Evolutionary conservation across 2,888 invertebrate genomes (phyloP), one percentile per base, ranked within the genome.

Genomic region (Limulus polyphemus): DNA sequence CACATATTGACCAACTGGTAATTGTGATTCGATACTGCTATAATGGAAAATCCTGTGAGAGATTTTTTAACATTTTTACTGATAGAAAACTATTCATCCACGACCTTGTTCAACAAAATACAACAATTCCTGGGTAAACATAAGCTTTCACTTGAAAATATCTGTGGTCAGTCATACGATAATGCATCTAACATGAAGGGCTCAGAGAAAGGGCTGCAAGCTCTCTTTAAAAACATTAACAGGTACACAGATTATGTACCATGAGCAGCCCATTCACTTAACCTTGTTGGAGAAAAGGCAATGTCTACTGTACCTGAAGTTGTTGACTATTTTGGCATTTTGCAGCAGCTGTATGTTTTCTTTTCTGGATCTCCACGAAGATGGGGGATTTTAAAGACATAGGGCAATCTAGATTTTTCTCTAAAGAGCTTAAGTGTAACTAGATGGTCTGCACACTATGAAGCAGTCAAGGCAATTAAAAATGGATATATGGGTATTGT

Each of bases 1-100:
- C n/a, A n/a, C 72, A 72, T 66, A 58, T 71, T 65, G 72, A 73
- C 65, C 73, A 74, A 59, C 65, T 74, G 50, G 70, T 72, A 60
- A 68, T 73, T 49, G 70, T 72, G 11, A 64, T 74, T 66, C 63
- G 72, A 69, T 73, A 74, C 68, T 14, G n/a, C 13, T 12, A 16
- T 10, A 14, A 14, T 10, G 69, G 71, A 63, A 67, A 17, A 10
- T 16, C 7, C 17, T 16, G 17, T 16, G 60, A 60, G 57, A 56
- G 17, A 17, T 60, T 60, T 60, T n/a, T 9, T 60, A 11, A 51
- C 47, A 14, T 60, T 59, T 14, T 14, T 59, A 2, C 54, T n/a
- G 10, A 52, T 52, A 10, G 17, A 52, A 17, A 16, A 14, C 17
- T 17, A 52, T 17, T 16, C 52, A 16, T 14, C 14, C n/a, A 17